phyloP scores from a whole-genome alignment of 2,888 invertebrate species.

The Oligia fasciuncula region DNA sequence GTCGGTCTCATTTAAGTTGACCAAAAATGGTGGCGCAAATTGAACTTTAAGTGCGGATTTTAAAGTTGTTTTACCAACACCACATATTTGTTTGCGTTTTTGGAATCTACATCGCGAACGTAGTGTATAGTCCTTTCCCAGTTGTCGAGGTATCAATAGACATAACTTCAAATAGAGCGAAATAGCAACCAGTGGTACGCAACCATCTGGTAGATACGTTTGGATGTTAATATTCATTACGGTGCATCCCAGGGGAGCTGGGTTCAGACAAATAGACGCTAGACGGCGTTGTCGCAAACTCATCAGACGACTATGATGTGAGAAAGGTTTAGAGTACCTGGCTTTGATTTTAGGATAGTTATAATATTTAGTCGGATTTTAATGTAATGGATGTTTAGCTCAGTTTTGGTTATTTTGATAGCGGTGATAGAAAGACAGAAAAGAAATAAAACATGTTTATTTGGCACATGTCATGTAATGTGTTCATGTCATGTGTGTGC shows the following conservation, averaged over 20 bases:
- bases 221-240: constrained; percentile 88
- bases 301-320: constrained; percentile 60
- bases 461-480: neutral
- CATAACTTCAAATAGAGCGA: constrained; percentile 59
- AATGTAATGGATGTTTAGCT: neutral
- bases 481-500: neutral
- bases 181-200: constrained; percentile 52
- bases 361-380: neutral
- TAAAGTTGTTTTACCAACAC: neutral
- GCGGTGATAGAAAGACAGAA: neutral
- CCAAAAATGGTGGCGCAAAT: no score
- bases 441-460: neutral
- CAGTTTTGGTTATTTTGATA: neutral
- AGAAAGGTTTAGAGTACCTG: constrained; percentile 33
- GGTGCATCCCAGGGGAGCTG: constrained; percentile 74
- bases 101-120: neutral
- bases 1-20: neutral
- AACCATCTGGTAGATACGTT: constrained; percentile 70
- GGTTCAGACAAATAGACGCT: constrained; percentile 82
- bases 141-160: constrained; percentile 41
- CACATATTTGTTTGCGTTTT: neutral
- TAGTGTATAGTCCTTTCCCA: constrained; percentile 29
- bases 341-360: neutral
- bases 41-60: neutral
- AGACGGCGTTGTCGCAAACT: constrained; percentile 74